Percentiles rank a stretch among this genome's conserved stretches.
These are phyloP conservation scores for Hemaris fuciformis DNA, from an alignment of 2,888 invertebrate genomes.

Conservation along the genomic window DNA sequence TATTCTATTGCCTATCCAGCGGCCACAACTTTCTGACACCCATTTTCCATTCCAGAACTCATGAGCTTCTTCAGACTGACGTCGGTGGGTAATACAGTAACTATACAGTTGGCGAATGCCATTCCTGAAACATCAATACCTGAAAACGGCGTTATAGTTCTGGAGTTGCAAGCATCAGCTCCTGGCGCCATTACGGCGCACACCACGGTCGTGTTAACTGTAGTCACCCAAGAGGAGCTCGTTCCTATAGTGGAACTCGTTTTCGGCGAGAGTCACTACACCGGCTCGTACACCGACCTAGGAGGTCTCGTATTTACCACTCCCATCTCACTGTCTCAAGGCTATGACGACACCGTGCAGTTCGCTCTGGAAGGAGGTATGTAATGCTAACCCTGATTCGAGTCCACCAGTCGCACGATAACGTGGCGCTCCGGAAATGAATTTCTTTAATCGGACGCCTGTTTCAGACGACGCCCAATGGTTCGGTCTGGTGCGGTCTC, in stretches of 20 bases:
- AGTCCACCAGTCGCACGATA: too few species aligned
- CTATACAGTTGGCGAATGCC: constrained; percentile 13
- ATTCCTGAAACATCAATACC: constrained; percentile 28
- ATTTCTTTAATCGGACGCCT: too few species aligned
- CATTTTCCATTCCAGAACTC: constrained; percentile 26
- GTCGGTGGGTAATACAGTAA: constrained; percentile 18
- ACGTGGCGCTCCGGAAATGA: too few species aligned
- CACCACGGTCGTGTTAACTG: constrained; percentile 18
- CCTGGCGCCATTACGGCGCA: constrained; percentile 15
- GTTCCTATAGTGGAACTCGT: constrained; percentile 26
- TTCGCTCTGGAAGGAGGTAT: constrained; percentile 42
- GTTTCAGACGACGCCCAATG: constrained; percentile 38
- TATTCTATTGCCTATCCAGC: not conserved
- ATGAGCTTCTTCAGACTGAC: constrained; percentile 19
- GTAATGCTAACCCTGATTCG: constrained; percentile 4
- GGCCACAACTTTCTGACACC: too few species aligned
- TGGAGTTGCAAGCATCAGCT: constrained; percentile 21
- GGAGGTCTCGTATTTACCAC: constrained; percentile 29
- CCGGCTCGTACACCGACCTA: constrained; percentile 31
- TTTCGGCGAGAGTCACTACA: constrained; percentile 33
- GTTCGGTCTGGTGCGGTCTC: constrained; percentile 26
- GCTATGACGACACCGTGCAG: constrained; percentile 31
- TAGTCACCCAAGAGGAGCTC: not conserved
- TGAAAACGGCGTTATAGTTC: constrained; percentile 16
- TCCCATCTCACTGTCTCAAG: constrained; percentile 31